Evolutionary conservation across 1,140 invertebrate genomes (phyloP).

Genomic region (Palaemon carinicauda): DNA sequence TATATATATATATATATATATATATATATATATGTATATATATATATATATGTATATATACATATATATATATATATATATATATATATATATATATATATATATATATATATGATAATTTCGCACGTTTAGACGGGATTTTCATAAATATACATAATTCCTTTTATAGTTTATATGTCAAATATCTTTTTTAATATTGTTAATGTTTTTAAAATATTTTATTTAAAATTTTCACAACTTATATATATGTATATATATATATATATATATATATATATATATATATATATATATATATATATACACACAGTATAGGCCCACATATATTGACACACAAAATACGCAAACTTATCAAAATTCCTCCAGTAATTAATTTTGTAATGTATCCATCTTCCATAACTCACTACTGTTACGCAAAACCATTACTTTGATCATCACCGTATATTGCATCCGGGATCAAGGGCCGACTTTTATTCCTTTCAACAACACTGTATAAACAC

Average conservation of each 20-base stretch:
- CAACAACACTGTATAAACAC: too few species aligned
- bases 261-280: not conserved
- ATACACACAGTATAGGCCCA: not conserved
- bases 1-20: not conserved
- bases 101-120: not conserved
- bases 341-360: not conserved
- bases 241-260: not conserved
- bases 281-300: not conserved
- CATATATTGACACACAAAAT: not conserved
- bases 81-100: not conserved
- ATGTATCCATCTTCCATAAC: too few species aligned
- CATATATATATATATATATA: not conserved
- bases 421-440: too few species aligned
- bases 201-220: too few species aligned
- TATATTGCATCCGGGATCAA: too few species aligned
- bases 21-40: not conserved
- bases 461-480: too few species aligned
- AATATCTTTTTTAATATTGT: too few species aligned
- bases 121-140: too few species aligned
- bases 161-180: too few species aligned
- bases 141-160: too few species aligned
- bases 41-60: not conserved
- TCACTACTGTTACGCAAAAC: too few species aligned
- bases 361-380: too few species aligned
- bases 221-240: not conserved